Base-by-base conservation (phyloP, 2,113 vertebrate species). In the Puffinus mauretanicus region DNA sequence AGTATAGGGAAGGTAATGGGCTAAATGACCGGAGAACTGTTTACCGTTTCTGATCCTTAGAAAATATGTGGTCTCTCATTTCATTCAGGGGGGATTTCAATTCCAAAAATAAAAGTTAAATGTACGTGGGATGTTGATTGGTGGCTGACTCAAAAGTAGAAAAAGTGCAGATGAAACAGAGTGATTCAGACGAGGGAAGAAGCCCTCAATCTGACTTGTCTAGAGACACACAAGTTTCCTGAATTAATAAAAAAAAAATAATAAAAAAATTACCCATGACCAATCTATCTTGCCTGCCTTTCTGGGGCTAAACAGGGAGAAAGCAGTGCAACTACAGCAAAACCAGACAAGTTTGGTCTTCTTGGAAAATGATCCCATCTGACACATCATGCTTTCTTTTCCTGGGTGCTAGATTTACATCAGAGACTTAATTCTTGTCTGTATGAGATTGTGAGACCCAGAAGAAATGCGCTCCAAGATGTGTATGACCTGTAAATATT, bases 401-500 rank as follows among this genome's bases (percentile, higher is more conserved):
- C 61, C 88, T 26, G 29, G 67, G 32, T 81, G 86, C 36, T 72
- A 96, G 81, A 72, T 93, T 61, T 76, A 46, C 73, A 95, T 86
- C n/a, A 78, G 16, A 58, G 55, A 54, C 11, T 92, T 91, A 80
- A 93, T 61, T 94, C 72, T 75, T 92, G 34, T 78, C 67, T 38
- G 16, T 42, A 55, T 76, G 44, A 88, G 19, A 64, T 62, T 80
- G 34, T 94, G 71, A 85, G 55, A 79, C 46, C 5, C 57, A 81
- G 40, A 85, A 82, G 54, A 66, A 90, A 62, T 76, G 47, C 46
- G 60, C 21, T 78, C 26, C 57, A 84, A 91, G 84, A 95, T 81
- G 54, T 46, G 60, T 61, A n/a, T 49, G 82, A 92, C 42, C 62
- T 86, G 27, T 93, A 96, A 97, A 73, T 82, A 92, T 38, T 80